Evolutionary conservation across 2,888 invertebrate genomes (phyloP).

Genomic region (Troides helena): DNA sequence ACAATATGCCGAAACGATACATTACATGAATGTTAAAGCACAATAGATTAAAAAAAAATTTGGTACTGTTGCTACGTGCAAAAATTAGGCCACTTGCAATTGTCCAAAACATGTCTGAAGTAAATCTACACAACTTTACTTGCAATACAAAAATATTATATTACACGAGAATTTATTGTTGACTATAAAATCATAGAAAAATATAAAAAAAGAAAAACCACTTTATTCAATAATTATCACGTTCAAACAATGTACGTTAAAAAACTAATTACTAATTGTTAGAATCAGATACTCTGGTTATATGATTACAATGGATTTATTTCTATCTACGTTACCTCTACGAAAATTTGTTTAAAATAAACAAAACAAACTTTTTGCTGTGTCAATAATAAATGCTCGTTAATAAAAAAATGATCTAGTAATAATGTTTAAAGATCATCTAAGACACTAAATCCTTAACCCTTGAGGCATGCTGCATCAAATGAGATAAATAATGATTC

Average conservation of each 20-base stretch:
- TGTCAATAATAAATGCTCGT: slow-evolving; percentile 8
- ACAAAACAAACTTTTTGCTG: no score
- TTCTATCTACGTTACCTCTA: not conserved
- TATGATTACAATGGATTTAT: no score
- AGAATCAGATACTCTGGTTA: no score
- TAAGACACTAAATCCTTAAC: not conserved
- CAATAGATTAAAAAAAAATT: not conserved
- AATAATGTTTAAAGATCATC: not conserved
- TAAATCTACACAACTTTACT: not conserved
- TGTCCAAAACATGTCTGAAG: not conserved
- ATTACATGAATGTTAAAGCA: not conserved
- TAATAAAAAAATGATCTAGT: not conserved
- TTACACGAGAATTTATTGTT: not conserved
- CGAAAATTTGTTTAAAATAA: no score
- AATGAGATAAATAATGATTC: not conserved
- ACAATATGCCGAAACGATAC: not conserved
- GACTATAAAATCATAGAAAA: not conserved
- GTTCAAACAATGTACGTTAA: no score
- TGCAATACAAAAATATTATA: not conserved
- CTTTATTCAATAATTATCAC: no score
- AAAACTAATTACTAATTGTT: no score
- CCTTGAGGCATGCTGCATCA: not conserved
- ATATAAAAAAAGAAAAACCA: not conserved
- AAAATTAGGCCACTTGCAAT: not conserved
- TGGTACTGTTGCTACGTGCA: not conserved